phyloP scores from a whole-genome alignment of 2,888 invertebrate genomes.

The Pimpla rufipes region DNA sequence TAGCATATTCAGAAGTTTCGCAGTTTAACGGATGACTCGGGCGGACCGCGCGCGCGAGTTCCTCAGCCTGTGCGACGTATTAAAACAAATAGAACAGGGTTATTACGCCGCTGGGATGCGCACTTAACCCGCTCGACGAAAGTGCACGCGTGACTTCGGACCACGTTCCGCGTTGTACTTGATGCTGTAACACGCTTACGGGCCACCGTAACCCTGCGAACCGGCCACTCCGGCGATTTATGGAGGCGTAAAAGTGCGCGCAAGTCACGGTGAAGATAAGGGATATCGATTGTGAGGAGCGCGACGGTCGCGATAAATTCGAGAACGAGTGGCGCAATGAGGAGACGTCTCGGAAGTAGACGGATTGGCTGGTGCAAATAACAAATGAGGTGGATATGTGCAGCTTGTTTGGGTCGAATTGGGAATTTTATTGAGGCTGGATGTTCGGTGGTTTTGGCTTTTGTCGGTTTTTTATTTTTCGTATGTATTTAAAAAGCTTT shows the following conservation, averaged over 20 bases:
- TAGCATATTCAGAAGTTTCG: slow-evolving; percentile 72
- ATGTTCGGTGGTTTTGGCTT: too few relatives aligned
- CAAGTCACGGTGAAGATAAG: neutral
- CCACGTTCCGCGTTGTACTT: neutral
- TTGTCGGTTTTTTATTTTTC: too few relatives aligned
- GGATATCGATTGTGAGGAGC: neutral
- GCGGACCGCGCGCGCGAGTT: slow-evolving; percentile 26
- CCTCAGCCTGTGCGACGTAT: slow-evolving; percentile 61
- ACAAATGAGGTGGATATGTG: too few relatives aligned
- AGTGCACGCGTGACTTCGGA: slow-evolving; percentile 19
- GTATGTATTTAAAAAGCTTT: too few relatives aligned
- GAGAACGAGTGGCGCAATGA: too few relatives aligned
- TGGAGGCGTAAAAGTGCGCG: neutral
- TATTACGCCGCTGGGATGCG: slow-evolving; percentile 55
- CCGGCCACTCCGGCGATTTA: slow-evolving; percentile 4
- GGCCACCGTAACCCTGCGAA: neutral
- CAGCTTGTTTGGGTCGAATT: too few relatives aligned
- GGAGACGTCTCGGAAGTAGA: too few relatives aligned
- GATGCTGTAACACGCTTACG: neutral
- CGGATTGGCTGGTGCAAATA: too few relatives aligned
- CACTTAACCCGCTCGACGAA: slow-evolving; percentile 36
- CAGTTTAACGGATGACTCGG: slow-evolving; percentile 66
- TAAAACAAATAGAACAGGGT: slow-evolving; percentile 64
- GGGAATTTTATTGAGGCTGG: too few relatives aligned
- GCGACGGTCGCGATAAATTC: too few relatives aligned